Evolutionary conservation across 2,888 invertebrate species (phyloP).

Genomic region (Campoletis raptor): DNA sequence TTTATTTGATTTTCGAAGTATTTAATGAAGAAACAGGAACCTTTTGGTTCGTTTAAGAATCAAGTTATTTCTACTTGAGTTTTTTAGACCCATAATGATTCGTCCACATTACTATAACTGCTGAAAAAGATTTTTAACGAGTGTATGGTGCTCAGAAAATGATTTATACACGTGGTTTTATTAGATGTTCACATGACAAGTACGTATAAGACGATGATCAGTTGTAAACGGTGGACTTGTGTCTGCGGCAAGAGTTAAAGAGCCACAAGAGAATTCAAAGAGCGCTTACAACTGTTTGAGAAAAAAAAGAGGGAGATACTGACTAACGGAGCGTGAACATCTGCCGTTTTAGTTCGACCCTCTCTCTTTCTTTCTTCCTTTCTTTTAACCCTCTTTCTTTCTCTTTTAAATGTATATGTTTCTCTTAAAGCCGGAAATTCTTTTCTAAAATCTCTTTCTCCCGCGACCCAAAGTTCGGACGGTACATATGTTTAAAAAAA

Average conservation of each 20-base stretch:
- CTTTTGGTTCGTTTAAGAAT: neutral
- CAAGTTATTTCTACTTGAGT: neutral
- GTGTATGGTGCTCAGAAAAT: neutral
- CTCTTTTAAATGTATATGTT: neutral
- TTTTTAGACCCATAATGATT: neutral
- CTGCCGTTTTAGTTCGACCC: constrained; percentile 54
- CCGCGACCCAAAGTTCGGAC: constrained; percentile 21
- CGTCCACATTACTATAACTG: neutral
- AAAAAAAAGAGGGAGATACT: constrained; percentile 31
- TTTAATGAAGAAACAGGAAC: neutral
- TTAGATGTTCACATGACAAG: neutral
- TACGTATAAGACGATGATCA: neutral
- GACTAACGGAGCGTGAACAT: constrained; percentile 58
- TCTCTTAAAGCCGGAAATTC: constrained; percentile 61
- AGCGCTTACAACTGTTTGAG: constrained; percentile 42
- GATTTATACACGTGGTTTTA: constrained; percentile 17
- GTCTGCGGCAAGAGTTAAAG: constrained; percentile 52
- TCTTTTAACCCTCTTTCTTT: neutral
- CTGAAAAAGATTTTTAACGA: neutral
- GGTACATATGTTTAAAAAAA: constrained; percentile 12
- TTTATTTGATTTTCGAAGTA: neutral
- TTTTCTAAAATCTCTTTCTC: constrained; percentile 38
- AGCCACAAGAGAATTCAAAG: constrained; percentile 57
- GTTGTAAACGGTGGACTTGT: constrained; percentile 52
- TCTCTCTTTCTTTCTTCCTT: constrained; percentile 25